Evolutionary conservation across 2,888 invertebrate genomes (phyloP), one percentile per base, ranked within the genome.

Genomic region (Parthenolecanium corni): DNA sequence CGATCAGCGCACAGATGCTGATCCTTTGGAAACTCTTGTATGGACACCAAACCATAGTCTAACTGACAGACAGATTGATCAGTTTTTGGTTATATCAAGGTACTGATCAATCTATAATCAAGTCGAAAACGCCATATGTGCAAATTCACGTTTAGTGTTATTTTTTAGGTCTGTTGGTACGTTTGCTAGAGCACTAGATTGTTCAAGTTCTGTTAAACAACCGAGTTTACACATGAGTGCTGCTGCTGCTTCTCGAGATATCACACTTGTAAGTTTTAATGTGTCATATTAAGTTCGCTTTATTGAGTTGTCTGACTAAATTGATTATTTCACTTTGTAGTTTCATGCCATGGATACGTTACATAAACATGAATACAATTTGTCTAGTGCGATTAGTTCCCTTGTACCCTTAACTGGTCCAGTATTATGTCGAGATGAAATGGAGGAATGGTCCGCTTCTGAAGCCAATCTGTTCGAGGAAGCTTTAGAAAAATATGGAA

Each of bases 371-470:
- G 82, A 80, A 65, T 97, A 97, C 77, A 89, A 94, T 75, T 81
- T 96, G 74, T 88, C 93, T 69, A 81, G 85, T 71, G 90, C 95
- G 65, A 84, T 94, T 75, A 86, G 90, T 71, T 90, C 92, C 63
- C 80, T 97, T 71, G 94, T 96, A 73, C 95, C 96, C 64, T 85
- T 87, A 68, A 90, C 90, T 68, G 95, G 96, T 16, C 97, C 97
- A 21, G 91, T 96, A 70, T 81, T 97, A 68, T 93, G 93, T 76
- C 83, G 96, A 69, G 98, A 98, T 78, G 97, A 98, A 79, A 94
- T 99, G 89, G 98, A 98, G 78, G 97, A 98, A 77, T 98, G 98
- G 98, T 95, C 96, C 4, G 95, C 97, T 47, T 91, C 94, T 12
- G 98, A 99, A 76, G 96, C 97, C 61, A 96, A 95, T 78, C 82